Percentiles rank a stretch among this genome's conserved stretches.
Conservation (phyloP, 2,888 invertebrate genomes). For the Chironomus riparius region DNA sequence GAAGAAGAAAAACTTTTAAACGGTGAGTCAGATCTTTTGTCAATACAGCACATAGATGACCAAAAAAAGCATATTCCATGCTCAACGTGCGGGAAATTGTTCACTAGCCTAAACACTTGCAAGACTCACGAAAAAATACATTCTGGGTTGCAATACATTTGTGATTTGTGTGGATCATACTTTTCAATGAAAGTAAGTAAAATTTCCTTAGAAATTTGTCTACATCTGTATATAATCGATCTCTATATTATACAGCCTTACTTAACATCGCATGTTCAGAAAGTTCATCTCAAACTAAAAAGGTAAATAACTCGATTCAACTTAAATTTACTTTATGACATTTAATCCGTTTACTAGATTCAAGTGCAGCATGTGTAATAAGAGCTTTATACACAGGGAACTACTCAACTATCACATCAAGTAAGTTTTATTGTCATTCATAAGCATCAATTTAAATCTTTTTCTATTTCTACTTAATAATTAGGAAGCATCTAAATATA, state of each 20-base stretch:
- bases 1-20: not conserved
- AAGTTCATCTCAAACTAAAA: not conserved
- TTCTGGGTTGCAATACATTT: not conserved
- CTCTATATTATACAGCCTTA: too few relatives aligned
- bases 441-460: not conserved
- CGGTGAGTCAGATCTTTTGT: too few relatives aligned
- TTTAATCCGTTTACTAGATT: not conserved
- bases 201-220: not conserved
- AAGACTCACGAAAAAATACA: constrained; percentile 15
- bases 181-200: not conserved
- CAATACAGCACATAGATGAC: too few relatives aligned
- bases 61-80: not conserved
- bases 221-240: too few relatives aligned
- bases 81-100: constrained; percentile 3
- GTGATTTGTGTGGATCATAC: not conserved
- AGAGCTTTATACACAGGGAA: not conserved
- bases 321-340: too few relatives aligned
- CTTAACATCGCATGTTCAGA: constrained; percentile 6
- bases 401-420: not conserved
- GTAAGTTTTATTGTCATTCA: not conserved
- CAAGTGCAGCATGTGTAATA: not conserved
- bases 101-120: not conserved
- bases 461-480: not conserved
- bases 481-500: constrained; percentile 9
- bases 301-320: not conserved